Base-by-base conservation (phyloP, 2,888 invertebrate species). In the Litoditis marina region DNA sequence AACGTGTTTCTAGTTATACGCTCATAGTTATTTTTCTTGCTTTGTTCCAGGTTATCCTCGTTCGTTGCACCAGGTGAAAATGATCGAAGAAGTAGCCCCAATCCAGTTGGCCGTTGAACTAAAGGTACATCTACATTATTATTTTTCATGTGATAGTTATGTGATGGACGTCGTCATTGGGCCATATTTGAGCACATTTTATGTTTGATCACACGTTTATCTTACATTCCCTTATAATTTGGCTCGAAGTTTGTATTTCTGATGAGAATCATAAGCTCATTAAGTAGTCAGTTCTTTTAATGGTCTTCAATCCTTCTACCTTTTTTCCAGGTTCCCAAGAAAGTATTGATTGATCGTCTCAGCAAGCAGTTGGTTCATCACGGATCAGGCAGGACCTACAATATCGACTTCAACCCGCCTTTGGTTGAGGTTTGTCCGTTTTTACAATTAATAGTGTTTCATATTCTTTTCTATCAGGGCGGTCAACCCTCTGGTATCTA, bases 321-420 rank as follows among this genome's bases (percentile, higher is more conserved):
- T n/a, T n/a, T 25, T 55, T 2, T 63, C 28, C 19, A 68, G 62
- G 69, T 73, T 11, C 69, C 69, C 4, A 64, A 69, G 44, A 73
- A 73, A 54, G 65, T 73, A 8, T 57, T 73, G 46, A 70, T 73
- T 39, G 73, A 73, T 32, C 51, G 73, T 42, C 53, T 73, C 36
- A 61, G 69, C 8, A 73, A 73, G 51, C 73, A 73, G 44, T 57
- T 73, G 47, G 73, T 95, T 74, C 96, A 96, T 85, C 88, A 88
- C 22, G 69, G 89, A 0, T 94, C 93, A 85, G 96, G 96, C 1
- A 88, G 76, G 60, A 67, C 72, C 34, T 78, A 98, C 84, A 95
- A 96, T 84, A 92, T 93, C 83, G 92, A 94, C 84, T 95, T 95
- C 84, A 90, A 91, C 79, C 96, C 96, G 34, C 96, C 96, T 0